Conservation (phyloP, 2,113 vertebrate species). For the Oxyura jamaicensis region DNA sequence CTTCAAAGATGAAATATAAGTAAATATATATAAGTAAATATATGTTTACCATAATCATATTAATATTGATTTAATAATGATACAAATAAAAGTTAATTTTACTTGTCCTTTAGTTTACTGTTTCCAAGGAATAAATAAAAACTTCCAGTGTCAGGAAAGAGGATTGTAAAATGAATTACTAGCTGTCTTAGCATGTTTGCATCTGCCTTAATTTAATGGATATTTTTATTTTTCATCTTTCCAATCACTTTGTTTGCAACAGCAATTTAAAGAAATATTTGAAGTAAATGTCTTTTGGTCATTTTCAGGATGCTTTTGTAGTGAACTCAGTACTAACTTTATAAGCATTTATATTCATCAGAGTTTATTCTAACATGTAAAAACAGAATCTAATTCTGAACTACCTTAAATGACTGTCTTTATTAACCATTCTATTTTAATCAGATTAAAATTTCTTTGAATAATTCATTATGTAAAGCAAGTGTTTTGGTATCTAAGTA, state of each 20-base stretch:
- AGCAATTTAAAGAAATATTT: neutral
- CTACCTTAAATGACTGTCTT: neutral
- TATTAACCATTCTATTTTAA: neutral
- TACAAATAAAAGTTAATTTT: neutral
- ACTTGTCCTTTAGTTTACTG: neutral
- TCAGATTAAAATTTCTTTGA: neutral
- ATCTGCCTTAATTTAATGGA: neutral
- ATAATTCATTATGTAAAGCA: neutral
- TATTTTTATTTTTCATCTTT: neutral
- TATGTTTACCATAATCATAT: neutral
- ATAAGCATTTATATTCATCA: neutral
- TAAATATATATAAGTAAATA: neutral
- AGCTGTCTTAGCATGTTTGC: rapidly evolving
- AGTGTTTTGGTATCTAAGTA: neutral
- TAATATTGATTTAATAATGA: neutral
- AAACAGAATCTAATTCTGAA: neutral
- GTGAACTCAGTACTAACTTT: neutral
- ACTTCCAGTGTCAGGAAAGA: neutral
- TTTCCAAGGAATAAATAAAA: neutral
- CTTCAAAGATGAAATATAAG: neutral
- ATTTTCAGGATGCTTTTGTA: neutral
- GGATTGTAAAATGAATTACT: neutral
- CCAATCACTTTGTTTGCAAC: neutral
- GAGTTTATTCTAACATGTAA: neutral
- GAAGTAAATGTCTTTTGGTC: neutral